phyloP scores from a whole-genome alignment of 2,888 invertebrate species.

The Apodemia duryi region DNA sequence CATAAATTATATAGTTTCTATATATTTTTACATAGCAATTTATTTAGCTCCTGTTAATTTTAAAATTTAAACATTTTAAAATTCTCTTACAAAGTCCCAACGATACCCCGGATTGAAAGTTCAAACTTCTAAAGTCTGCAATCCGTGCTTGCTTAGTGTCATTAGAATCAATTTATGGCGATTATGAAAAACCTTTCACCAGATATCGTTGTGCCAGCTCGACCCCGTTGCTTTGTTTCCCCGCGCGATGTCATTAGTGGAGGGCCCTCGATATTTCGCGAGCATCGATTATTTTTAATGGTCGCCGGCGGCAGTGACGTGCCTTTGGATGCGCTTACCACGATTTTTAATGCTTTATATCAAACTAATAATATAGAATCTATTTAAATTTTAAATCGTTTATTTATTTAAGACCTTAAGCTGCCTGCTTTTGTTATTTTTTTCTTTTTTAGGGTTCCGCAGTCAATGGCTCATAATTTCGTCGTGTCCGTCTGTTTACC shows the following conservation, averaged over 20 bases:
- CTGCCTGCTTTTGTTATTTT: no score
- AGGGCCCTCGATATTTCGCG: conserved; percentile 73
- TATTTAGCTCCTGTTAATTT: no score
- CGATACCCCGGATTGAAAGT: not conserved
- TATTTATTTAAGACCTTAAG: no score
- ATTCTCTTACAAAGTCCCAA: not conserved
- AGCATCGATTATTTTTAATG: conserved; percentile 78
- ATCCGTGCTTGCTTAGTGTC: not conserved
- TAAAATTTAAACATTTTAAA: no score
- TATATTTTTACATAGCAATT: no score
- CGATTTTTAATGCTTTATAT: conserved; percentile 30
- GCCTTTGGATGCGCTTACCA: conserved; percentile 41
- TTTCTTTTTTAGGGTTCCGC: no score
- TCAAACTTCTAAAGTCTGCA: not conserved
- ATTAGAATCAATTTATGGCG: conserved; percentile 23
- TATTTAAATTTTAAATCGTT: no score
- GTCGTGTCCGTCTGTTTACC: no score
- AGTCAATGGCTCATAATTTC: no score
- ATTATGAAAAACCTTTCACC: conserved; percentile 19
- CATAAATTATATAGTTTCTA: no score
- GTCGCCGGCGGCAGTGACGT: conserved; percentile 53
- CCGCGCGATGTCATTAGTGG: conserved; percentile 73
- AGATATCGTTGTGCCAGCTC: conserved; percentile 19
- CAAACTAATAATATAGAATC: conserved; percentile 16
- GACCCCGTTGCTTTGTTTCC: conserved; percentile 67